Conservation (phyloP, 2,888 invertebrate genomes). For the Drosophila melanocephala region DNA sequence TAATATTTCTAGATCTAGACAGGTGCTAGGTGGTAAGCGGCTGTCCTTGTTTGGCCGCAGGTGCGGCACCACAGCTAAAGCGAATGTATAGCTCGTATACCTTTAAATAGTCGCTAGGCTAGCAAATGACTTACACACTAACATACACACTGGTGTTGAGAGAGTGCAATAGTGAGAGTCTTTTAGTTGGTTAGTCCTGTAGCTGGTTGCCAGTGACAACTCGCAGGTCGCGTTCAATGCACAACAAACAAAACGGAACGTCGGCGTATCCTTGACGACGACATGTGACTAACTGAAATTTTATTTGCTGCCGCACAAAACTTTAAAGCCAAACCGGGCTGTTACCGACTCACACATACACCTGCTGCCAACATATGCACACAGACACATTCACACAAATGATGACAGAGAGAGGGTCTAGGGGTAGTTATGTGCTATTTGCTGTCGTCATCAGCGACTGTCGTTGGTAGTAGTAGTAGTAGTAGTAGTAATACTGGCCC, state of each 20-base stretch:
- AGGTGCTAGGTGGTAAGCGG: conserved; percentile 59
- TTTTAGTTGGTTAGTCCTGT: conserved; percentile 32
- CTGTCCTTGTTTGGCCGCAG: conserved; percentile 69
- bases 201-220: conserved; percentile 66
- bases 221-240: conserved; percentile 39
- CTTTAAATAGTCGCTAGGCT: conserved; percentile 50
- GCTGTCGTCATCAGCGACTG: conserved; percentile 52
- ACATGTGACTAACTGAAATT: conserved; percentile 85
- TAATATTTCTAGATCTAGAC: conserved; percentile 76
- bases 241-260: conserved; percentile 69
- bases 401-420: conserved; percentile 28
- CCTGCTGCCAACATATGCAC: conserved; percentile 34
- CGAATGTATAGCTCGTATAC: conserved; percentile 17
- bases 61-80: conserved; percentile 22
- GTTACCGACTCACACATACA: conserved; percentile 51
- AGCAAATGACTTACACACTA: conserved; percentile 45
- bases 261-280: conserved; percentile 86
- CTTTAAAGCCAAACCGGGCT: conserved; percentile 72
- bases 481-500: conserved; percentile 33
- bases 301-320: conserved; percentile 84
- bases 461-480: conserved; percentile 15
- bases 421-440: conserved; percentile 51
- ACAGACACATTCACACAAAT: conserved; percentile 13
- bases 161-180: conserved; percentile 19
- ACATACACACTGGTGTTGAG: conserved; percentile 5